Percentiles rank a stretch among this genome's conserved stretches.
Evolutionary conservation across 1,140 invertebrate species (phyloP).

Genomic region (Microplitis demolitor): DNA sequence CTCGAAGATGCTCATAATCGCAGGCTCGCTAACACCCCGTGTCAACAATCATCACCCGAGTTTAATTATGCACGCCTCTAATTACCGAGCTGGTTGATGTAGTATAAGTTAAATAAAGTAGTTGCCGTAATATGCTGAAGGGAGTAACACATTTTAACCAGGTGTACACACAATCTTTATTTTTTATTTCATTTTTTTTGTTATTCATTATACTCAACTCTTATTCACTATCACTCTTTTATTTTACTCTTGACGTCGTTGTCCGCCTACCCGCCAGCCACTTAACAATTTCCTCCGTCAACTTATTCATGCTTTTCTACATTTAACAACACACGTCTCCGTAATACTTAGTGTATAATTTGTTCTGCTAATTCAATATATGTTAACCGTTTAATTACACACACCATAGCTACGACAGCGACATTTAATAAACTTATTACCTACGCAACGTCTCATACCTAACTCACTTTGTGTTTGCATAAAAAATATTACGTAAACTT

Average conservation of each 20-base stretch:
- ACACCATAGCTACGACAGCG: slow-evolving; percentile 9
- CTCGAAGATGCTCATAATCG: slow-evolving; percentile 47
- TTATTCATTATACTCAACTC: background rate
- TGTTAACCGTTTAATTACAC: slow-evolving; percentile 49
- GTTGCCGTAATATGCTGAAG: slow-evolving; percentile 1
- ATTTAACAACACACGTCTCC: background rate
- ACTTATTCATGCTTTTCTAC: slow-evolving; percentile 3
- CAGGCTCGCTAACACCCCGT: slow-evolving; percentile 44
- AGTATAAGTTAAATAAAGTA: too few species aligned
- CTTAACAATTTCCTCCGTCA: slow-evolving; percentile 33
- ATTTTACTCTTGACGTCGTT: background rate
- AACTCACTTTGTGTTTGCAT: too few species aligned
- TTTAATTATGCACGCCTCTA: slow-evolving; percentile 56
- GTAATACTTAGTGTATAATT: slow-evolving; percentile 35
- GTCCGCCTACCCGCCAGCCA: slow-evolving; percentile 12
- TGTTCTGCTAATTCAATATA: slow-evolving; percentile 45
- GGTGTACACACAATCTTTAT: background rate
- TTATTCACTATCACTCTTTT: background rate
- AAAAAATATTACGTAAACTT: too few species aligned
- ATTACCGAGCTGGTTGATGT: slow-evolving; percentile 38
- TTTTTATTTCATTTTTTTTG: background rate
- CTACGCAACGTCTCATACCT: too few species aligned
- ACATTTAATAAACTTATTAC: slow-evolving; percentile 35
- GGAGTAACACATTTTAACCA: background rate
- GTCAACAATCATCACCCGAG: slow-evolving; percentile 46